Conservation (phyloP, 2,888 invertebrate genomes). For the Alitta virens region DNA sequence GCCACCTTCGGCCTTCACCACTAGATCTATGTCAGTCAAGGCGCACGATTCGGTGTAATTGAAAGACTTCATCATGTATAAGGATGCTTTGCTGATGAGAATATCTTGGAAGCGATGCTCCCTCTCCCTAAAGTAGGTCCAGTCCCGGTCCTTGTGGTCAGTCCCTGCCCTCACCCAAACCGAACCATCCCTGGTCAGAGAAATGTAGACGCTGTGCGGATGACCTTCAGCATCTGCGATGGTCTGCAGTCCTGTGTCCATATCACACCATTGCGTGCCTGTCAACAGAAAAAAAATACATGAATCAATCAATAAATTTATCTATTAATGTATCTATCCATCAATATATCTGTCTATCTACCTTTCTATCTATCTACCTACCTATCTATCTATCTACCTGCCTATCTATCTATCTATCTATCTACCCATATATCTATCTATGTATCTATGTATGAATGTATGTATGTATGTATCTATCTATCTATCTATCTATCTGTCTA, state of each 20-base stretch:
- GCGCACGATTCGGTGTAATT: slow-evolving; percentile 29
- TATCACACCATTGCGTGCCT: slow-evolving; percentile 27
- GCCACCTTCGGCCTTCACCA: slow-evolving; percentile 21
- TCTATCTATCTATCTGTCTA: too few species aligned
- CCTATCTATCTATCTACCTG: too few species aligned
- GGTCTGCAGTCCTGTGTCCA: slow-evolving; percentile 30
- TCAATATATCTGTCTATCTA: too few species aligned
- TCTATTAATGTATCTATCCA: too few species aligned
- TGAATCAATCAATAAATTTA: too few species aligned
- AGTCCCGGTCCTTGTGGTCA: slow-evolving; percentile 25
- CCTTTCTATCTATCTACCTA: too few species aligned
- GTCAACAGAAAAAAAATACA: background rate
- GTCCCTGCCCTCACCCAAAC: slow-evolving; percentile 29
- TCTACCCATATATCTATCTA: too few species aligned
- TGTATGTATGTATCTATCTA: too few species aligned
- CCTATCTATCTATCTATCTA: too few species aligned
- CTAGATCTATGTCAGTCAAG: slow-evolving; percentile 29
- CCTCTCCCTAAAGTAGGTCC: slow-evolving; percentile 22
- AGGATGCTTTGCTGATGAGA: background rate
- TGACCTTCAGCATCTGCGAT: slow-evolving; percentile 24
- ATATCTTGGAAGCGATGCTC: slow-evolving; percentile 1
- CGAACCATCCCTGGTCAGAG: slow-evolving; percentile 27
- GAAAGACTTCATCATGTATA: slow-evolving; percentile 19
- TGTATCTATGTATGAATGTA: too few species aligned
- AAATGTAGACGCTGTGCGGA: slow-evolving; percentile 30